A percentile compares a stretch with the other conserved stretches of the same genome.
Conservation (phyloP, 1,140 invertebrate species). For the Lethrus apterus region DNA sequence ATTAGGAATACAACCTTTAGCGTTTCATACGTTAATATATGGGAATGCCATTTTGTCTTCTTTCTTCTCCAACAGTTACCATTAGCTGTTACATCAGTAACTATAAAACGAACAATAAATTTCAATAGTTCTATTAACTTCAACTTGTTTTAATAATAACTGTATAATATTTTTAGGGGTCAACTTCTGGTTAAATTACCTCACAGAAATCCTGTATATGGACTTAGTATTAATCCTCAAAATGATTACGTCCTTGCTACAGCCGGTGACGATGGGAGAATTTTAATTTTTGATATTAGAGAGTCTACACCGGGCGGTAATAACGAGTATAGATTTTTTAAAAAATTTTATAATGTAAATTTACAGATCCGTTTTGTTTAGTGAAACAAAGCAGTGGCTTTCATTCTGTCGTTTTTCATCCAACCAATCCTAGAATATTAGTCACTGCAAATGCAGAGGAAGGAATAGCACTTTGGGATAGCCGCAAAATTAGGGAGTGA, state of each 20-base stretch:
- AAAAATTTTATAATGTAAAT: conserved; percentile 2
- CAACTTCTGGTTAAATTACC: conserved; percentile 67
- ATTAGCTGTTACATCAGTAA: too few relatives aligned
- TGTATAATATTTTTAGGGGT: conserved; percentile 48
- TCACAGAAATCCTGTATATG: conserved; percentile 84
- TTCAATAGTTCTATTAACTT: too few relatives aligned
- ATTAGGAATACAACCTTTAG: too few relatives aligned
- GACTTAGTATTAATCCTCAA: conserved; percentile 75
- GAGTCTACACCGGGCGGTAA: conserved; percentile 31
- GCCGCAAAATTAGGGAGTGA: conserved; percentile 75
- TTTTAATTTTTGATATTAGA: conserved; percentile 79
- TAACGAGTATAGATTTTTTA: background rate
- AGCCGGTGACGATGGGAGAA: conserved; percentile 82
- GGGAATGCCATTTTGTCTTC: too few relatives aligned
- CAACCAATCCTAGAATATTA: conserved; percentile 68
- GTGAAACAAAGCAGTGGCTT: conserved; percentile 67
- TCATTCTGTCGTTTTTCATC: conserved; percentile 88
- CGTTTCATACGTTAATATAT: too few relatives aligned
- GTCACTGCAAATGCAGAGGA: conserved; percentile 85
- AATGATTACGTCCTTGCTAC: conserved; percentile 78
- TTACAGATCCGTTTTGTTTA: conserved; percentile 53
- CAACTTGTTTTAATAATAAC: too few relatives aligned
- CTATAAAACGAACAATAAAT: too few relatives aligned
- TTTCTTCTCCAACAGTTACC: too few relatives aligned
- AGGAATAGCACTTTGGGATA: conserved; percentile 83